phyloP scores from a whole-genome alignment of 2,888 invertebrate genomes.

The Boloria euphrosyne region DNA sequence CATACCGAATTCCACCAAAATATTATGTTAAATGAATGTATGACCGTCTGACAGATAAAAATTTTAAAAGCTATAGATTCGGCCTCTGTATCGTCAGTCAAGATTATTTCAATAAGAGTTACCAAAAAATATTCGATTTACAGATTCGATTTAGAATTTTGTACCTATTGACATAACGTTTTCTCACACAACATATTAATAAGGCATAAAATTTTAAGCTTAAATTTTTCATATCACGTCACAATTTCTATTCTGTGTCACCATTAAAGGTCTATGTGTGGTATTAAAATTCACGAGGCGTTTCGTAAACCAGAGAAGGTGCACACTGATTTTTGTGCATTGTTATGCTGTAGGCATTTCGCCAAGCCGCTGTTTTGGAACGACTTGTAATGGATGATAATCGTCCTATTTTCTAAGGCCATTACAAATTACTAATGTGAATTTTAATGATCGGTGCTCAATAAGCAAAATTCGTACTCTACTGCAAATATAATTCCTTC shows the following conservation, averaged over 20 bases:
- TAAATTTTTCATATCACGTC: conserved; percentile 1
- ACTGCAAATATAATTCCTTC: conserved; percentile 13
- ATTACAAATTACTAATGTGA: not conserved
- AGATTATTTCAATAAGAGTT: too few relatives aligned
- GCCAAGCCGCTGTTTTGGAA: conserved; percentile 36
- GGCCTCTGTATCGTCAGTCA: too few relatives aligned
- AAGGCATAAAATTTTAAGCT: conserved; percentile 1
- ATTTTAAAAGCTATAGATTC: too few relatives aligned
- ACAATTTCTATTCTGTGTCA: conserved; percentile 24
- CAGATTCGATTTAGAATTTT: too few relatives aligned
- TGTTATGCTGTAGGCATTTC: conserved; percentile 45
- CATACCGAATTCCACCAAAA: too few relatives aligned
- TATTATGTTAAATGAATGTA: too few relatives aligned
- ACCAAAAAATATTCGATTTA: too few relatives aligned
- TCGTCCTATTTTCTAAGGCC: conserved; percentile 29
- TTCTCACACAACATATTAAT: not conserved
- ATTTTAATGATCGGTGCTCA: not conserved
- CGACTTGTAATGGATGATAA: conserved; percentile 39
- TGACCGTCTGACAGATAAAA: too few relatives aligned
- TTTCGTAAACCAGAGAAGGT: conserved; percentile 42
- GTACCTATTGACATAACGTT: too few relatives aligned
- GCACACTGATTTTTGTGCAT: conserved; percentile 51
- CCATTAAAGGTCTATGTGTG: conserved; percentile 24
- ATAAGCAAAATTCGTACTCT: not conserved
- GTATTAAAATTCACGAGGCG: conserved; percentile 49